Evolutionary conservation across 2,888 invertebrate species (phyloP), one percentile per base, ranked within the genome.

Genomic region (Onchidella celtica): DNA sequence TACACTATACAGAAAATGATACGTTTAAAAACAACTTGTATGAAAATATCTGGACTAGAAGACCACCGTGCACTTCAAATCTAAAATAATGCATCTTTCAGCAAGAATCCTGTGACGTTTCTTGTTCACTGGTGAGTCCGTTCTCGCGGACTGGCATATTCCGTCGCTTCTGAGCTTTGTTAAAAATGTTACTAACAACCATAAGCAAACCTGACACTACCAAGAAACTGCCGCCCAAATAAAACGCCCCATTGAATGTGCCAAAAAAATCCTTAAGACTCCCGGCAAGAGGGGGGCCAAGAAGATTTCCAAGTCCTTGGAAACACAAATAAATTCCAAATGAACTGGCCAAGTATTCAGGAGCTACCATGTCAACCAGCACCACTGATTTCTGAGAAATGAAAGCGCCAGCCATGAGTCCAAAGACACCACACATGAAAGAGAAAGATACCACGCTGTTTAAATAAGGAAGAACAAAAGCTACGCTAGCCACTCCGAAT

Each of bases 381-480:
- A 91, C 85, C 3, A 91, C 89, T 1, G 90, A 89, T 72, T 91
- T 91, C 85, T 90, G 90, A 0, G 90, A 89, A 9, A 90, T 85
- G 69, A 89, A 90, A 21, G 86, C 83, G 27, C 90, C 90, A 4
- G 87, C 86, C 29, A 89, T 59, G 1, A 89, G 36, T 0, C 90
- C 90, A 76, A 88, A 90, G 9, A 86, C 24, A 68, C 77, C 86
- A 72, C 85, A 85, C 1, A 87, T 59, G 2, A 87, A 29, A n/a
- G 82, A 82, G 78, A 89, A 86, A 17, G 83, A 79, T 14, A 68
- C 66, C 79, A 87, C 89, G 4, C 69, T 82, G 17, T 29, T 68
- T 77, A 87, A 73, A 2, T 79, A 80, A 0, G 90, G 89, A 32
- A 88, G 84, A 6, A 88, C 17, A 21, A 89, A 81, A 0, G 88